These are phyloP conservation scores for Macropis europaea DNA, from an alignment of 2,888 invertebrate genomes.

Conservation along the genomic window DNA sequence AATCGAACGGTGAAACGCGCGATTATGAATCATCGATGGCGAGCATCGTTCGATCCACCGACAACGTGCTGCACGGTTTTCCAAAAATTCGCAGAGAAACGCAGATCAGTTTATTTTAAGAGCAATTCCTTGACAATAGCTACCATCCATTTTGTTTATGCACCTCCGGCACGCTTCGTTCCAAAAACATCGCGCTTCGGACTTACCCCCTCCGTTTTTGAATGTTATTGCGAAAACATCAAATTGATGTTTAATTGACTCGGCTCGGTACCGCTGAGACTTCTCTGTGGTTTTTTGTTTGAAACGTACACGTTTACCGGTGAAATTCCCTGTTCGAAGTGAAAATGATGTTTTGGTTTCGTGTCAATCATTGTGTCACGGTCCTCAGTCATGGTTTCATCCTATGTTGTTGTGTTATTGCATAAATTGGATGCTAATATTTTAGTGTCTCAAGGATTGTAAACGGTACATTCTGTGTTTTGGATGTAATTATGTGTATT, in stretches of 20 bases:
- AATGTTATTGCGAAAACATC: conserved; percentile 18
- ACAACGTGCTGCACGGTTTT: neutral
- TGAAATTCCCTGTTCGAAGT: neutral
- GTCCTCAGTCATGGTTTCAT: neutral
- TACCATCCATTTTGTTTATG: conserved; percentile 74
- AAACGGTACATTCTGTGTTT: neutral
- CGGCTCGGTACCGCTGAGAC: neutral
- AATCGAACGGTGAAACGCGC: neutral
- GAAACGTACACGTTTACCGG: neutral
- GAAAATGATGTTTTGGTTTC: conserved; percentile 17
- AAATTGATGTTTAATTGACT: neutral
- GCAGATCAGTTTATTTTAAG: conserved; percentile 22
- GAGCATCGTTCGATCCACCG: neutral
- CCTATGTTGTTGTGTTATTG: neutral
- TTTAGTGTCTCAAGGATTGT: neutral
- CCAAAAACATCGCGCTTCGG: conserved; percentile 62
- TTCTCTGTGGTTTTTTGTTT: neutral
- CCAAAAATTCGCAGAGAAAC: neutral
- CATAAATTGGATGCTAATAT: neutral
- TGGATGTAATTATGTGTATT: neutral
- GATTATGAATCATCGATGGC: neutral
- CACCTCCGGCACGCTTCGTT: conserved; percentile 56
- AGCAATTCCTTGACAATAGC: conserved; percentile 55
- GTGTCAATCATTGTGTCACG: conserved; percentile 25
- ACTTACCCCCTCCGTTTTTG: conserved; percentile 14